Conservation (phyloP, 2,888 invertebrate genomes). For the Cistogaster globosa region DNA sequence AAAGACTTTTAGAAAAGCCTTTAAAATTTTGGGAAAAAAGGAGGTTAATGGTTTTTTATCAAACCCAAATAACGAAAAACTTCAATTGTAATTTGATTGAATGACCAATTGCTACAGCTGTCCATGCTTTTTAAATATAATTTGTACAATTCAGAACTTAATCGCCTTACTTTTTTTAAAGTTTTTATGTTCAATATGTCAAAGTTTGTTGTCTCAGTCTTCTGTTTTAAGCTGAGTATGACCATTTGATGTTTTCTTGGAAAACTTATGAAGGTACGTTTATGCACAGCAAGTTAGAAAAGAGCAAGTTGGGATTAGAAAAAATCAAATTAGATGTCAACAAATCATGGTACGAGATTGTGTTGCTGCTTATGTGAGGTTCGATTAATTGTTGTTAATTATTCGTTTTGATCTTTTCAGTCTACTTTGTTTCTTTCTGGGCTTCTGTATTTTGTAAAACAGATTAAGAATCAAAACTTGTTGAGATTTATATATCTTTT, state of each 20-base stretch:
- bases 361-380: too few species aligned
- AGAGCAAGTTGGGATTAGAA: not conserved
- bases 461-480: too few species aligned
- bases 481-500: too few species aligned
- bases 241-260: not conserved
- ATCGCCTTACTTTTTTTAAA: constrained; percentile 28
- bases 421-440: too few species aligned
- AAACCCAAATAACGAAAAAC: constrained; percentile 53
- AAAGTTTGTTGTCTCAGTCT: constrained; percentile 54
- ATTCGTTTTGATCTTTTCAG: too few species aligned
- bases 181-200: constrained; percentile 34
- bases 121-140: not conserved
- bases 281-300: not conserved
- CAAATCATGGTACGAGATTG: not conserved
- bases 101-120: not conserved
- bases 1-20: not conserved
- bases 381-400: too few species aligned
- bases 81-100: constrained; percentile 46
- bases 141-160: constrained; percentile 11
- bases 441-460: too few species aligned
- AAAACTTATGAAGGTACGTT: not conserved
- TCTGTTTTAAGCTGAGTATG: constrained; percentile 15
- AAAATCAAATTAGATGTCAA: not conserved
- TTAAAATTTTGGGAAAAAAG: not conserved
- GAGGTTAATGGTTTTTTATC: constrained; percentile 16